Conservation (phyloP, 2,113 vertebrate species). For the Leucopsar rothschildi region DNA sequence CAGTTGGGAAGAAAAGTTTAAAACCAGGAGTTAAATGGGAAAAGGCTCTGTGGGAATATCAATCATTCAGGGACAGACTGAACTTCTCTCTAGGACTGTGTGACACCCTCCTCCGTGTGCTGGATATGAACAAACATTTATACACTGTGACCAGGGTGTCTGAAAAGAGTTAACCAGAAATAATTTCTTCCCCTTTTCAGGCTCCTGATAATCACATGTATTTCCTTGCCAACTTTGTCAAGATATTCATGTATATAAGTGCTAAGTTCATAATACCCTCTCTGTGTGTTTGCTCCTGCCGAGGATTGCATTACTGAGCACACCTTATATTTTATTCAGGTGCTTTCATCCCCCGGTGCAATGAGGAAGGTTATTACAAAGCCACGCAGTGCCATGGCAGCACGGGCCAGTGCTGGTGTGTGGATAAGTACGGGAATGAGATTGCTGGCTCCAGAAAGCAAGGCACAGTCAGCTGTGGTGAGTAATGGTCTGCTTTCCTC, state of each 20-base stretch:
- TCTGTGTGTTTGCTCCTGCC: background rate
- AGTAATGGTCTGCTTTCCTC: constrained; percentile 46
- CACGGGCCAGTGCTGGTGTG: constrained; percentile 96
- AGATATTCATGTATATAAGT: background rate
- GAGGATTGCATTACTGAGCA: background rate
- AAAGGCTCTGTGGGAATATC: background rate
- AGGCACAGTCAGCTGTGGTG: constrained; percentile 90
- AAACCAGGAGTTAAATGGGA: background rate
- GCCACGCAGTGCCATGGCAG: constrained; percentile 92
- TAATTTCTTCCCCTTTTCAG: background rate
- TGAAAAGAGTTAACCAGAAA: background rate
- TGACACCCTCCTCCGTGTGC: background rate
- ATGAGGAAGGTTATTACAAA: constrained; percentile 94
- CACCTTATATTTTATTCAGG: constrained; percentile 69
- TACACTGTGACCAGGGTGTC: background rate
- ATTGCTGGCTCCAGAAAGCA: constrained; percentile 92
- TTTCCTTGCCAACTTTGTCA: background rate
- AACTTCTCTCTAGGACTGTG: background rate
- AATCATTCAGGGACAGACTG: background rate
- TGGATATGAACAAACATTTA: background rate
- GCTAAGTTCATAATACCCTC: background rate
- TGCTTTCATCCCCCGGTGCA: constrained; percentile 89
- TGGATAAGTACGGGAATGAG: constrained; percentile 96
- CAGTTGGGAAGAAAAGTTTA: constrained; percentile 1
- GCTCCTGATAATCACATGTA: background rate